phyloP scores from a whole-genome alignment of 2,113 vertebrate species.

The Oplegnathus fasciatus region DNA sequence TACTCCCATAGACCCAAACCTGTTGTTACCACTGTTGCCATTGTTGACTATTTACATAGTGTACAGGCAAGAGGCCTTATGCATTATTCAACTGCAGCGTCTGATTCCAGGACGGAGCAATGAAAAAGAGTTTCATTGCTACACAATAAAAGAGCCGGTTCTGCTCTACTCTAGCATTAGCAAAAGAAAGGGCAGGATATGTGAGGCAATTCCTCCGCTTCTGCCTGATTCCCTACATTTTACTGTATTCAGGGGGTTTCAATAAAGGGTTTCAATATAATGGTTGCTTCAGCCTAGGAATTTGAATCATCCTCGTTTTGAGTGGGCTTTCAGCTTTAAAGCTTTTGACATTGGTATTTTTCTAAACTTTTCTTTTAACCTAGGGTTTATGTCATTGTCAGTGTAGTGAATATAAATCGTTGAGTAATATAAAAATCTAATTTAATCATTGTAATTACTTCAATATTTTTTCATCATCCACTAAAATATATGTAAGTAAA shows the following conservation, averaged over 20 bases:
- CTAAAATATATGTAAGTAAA: constrained; percentile 10
- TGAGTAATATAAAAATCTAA: constrained; percentile 13
- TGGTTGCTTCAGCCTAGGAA: constrained; percentile 67
- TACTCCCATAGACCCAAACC: constrained; percentile 77
- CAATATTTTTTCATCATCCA: constrained; percentile 1
- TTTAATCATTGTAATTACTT: constrained; percentile 43
- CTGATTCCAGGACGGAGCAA: constrained; percentile 79
- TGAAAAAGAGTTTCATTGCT: constrained; percentile 82
- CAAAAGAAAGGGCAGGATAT: constrained; percentile 75
- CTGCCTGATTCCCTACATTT: constrained; percentile 77
- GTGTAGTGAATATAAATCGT: neutral
- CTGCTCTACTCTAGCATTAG: constrained; percentile 76
- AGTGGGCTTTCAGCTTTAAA: constrained; percentile 58
- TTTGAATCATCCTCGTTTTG: constrained; percentile 67
- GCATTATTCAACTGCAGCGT: constrained; percentile 85
- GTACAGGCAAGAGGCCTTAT: constrained; percentile 80
- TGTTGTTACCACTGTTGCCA: constrained; percentile 81
- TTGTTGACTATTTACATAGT: constrained; percentile 86
- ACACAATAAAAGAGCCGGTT: constrained; percentile 80
- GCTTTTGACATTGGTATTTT: constrained; percentile 73
- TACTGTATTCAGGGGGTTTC: constrained; percentile 79
- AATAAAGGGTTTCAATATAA: constrained; percentile 81
- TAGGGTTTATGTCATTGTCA: constrained; percentile 34
- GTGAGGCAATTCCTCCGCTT: constrained; percentile 63
- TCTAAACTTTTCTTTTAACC: constrained; percentile 59